These are phyloP conservation scores for Leucophenga varia DNA, from an alignment of 1,140 invertebrate genomes.

Conservation along the genomic window DNA sequence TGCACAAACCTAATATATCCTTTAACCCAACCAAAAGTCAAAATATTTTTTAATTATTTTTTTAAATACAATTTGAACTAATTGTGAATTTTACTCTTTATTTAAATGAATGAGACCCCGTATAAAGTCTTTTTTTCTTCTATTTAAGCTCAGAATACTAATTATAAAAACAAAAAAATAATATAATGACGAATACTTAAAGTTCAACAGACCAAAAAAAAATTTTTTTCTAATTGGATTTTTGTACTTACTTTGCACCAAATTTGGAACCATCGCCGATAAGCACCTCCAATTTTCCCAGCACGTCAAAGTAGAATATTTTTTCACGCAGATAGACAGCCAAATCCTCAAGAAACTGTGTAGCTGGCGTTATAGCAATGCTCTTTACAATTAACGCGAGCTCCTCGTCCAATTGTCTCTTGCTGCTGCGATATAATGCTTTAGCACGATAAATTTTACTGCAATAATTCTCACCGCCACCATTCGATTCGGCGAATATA, in stretches of 20 bases:
- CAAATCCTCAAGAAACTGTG: constrained; percentile 49
- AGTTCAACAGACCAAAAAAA: no score
- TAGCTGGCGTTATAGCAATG: constrained; percentile 49
- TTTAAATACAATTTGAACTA: no score
- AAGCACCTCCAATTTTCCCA: constrained; percentile 44
- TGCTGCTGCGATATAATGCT: constrained; percentile 40
- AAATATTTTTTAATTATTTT: no score
- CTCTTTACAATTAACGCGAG: constrained; percentile 47
- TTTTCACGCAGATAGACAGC: constrained; percentile 48
- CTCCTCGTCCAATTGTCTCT: constrained; percentile 43
- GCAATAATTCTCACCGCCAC: constrained; percentile 49
- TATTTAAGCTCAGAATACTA: no score
- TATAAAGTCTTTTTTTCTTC: no score
- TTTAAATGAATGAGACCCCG: no score
- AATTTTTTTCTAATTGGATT: no score
- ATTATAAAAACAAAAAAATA: no score
- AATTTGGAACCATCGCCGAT: constrained; percentile 45
- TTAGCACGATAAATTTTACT: constrained; percentile 48
- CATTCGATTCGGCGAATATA: constrained; percentile 38
- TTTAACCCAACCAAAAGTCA: no score
- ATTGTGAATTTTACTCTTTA: no score
- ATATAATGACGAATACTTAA: no score
- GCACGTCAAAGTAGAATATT: constrained; percentile 50
- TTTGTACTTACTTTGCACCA: constrained; percentile 36
- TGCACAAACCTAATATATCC: no score